A percentile compares a stretch with the other conserved stretches of the same genome.
phyloP scores from a whole-genome alignment of 2,113 vertebrate species.

The Brachypodius melanocephalos region DNA sequence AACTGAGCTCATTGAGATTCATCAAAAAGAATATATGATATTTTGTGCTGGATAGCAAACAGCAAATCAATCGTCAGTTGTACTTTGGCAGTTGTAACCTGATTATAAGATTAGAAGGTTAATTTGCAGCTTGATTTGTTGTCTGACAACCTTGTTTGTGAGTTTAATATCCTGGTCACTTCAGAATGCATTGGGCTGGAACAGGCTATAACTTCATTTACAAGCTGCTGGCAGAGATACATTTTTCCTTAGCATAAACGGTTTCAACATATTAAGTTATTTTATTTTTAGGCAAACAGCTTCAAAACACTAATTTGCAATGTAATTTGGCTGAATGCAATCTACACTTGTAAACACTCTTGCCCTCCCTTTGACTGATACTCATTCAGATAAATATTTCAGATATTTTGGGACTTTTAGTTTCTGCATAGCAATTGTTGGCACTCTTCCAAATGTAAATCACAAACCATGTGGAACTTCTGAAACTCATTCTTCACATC shows the following conservation, averaged over 20 bases:
- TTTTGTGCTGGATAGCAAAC: background rate
- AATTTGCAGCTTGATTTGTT: slow-evolving; percentile 50
- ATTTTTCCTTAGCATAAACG: background rate
- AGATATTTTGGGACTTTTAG: background rate
- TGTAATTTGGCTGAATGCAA: slow-evolving; percentile 4
- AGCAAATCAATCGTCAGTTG: slow-evolving; percentile 19
- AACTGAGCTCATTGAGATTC: background rate
- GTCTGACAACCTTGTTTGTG: slow-evolving; percentile 50
- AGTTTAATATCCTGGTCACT: slow-evolving; percentile 36
- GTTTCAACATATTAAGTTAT: slow-evolving; percentile 17
- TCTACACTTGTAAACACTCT: background rate
- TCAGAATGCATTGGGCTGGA: slow-evolving; percentile 25
- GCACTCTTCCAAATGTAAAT: background rate
- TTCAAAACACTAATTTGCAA: slow-evolving; percentile 49
- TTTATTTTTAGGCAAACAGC: slow-evolving; percentile 35
- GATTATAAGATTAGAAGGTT: slow-evolving; percentile 39
- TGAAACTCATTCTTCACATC: background rate
- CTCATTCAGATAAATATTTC: background rate
- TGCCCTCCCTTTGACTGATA: slow-evolving; percentile 13
- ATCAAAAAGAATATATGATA: slow-evolving; percentile 2
- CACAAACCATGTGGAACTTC: background rate
- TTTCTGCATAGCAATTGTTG: background rate
- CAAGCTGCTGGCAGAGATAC: background rate
- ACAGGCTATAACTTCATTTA: slow-evolving; percentile 13
- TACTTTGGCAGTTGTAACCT: slow-evolving; percentile 4